A percentile compares a stretch with the other conserved stretches of the same genome.
These are phyloP conservation scores for Acinonyx jubatus DNA, from an alignment of 2,113 vertebrate genomes.

Conservation along the genomic window DNA sequence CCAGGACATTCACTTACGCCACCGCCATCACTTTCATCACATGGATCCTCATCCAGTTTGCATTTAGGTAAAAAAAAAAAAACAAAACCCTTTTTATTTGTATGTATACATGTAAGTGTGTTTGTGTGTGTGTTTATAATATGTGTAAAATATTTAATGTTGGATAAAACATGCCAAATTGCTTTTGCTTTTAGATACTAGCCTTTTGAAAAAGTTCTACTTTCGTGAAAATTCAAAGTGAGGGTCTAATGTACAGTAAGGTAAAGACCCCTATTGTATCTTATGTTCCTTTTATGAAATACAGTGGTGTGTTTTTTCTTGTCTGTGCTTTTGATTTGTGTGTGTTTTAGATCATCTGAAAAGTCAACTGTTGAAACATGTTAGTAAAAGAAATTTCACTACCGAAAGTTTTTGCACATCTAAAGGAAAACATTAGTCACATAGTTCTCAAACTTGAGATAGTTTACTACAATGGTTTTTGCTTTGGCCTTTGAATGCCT, in stretches of 20 bases:
- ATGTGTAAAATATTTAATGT: conserved; percentile 88
- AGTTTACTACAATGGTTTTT: conserved; percentile 53
- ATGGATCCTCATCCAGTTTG: conserved; percentile 98
- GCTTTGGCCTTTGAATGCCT: conserved; percentile 49
- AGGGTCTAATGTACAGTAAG: conserved; percentile 80
- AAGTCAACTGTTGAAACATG: conserved; percentile 64
- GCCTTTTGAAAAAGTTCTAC: conserved; percentile 72
- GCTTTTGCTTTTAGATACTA: conserved; percentile 82
- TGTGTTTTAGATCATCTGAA: conserved; percentile 70
- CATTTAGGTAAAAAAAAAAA: conserved; percentile 92
- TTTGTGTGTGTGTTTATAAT: conserved; percentile 87
- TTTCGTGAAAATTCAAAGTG: conserved; percentile 67
- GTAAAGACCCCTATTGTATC: conserved; percentile 76
- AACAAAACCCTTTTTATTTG: conserved; percentile 87
- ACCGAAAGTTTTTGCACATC: conserved; percentile 55
- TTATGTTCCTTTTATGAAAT: conserved; percentile 74
- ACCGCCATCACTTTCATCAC: conserved; percentile 97
- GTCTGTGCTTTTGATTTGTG: conserved; percentile 81
- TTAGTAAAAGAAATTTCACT: conserved; percentile 68
- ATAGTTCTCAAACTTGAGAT: conserved; percentile 34
- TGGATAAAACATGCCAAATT: conserved; percentile 88
- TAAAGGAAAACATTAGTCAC: conserved; percentile 46
- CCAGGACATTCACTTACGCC: conserved; percentile 98
- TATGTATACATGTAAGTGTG: conserved; percentile 85
- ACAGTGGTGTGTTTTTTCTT: conserved; percentile 77